Conservation (phyloP, 1,140 invertebrate species). For the Drosophila ogumai region DNA sequence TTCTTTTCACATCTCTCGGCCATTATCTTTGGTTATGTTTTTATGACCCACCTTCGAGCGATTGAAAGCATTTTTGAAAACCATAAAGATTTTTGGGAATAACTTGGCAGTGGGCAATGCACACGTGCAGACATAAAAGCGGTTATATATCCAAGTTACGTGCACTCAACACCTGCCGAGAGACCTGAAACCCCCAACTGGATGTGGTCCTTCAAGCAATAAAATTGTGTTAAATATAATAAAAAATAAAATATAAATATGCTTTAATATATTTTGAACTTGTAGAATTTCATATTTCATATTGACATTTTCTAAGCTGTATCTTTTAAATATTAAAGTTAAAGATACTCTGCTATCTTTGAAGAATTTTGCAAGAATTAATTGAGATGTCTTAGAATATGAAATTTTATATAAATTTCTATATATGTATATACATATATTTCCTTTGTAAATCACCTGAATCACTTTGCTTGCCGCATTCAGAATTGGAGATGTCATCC, state of each 20-base stretch:
- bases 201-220: neutral
- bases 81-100: conserved; percentile 32
- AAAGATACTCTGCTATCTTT: neutral
- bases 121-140: conserved; percentile 58
- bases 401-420: neutral
- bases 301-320: no score
- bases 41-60: conserved; percentile 9
- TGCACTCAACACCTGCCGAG: conserved; percentile 65
- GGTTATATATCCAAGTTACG: conserved; percentile 46
- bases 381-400: neutral
- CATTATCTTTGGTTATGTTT: conserved; percentile 7
- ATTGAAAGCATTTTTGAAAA: conserved; percentile 10
- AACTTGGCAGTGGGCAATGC: neutral
- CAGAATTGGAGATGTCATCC: conserved; percentile 1
- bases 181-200: neutral
- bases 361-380: neutral
- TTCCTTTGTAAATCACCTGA: neutral
- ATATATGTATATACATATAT: no score
- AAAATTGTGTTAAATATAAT: neutral
- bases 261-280: neutral
- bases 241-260: neutral
- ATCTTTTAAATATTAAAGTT: neutral
- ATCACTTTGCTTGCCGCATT: neutral
- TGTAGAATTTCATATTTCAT: neutral
- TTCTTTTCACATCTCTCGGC: neutral